Conservation (phyloP, 2,113 vertebrate genomes). For the Hippopotamus amphibius region DNA sequence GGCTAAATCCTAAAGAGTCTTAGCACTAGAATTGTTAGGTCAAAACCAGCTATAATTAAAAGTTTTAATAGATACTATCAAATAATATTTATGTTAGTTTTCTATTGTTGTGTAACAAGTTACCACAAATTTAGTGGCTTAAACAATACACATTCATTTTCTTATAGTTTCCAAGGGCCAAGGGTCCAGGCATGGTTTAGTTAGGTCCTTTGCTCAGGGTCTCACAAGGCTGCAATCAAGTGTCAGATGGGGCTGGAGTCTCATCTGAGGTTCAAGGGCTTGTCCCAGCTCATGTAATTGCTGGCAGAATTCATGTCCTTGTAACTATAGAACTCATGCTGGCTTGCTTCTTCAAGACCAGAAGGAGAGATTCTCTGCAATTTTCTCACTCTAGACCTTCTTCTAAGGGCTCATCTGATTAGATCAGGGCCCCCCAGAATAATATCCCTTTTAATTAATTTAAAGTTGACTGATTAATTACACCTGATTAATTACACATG, state of each 20-base stretch:
- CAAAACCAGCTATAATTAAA: neutral
- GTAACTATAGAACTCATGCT: neutral
- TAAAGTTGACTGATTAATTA: neutral
- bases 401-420: neutral
- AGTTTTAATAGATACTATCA: neutral
- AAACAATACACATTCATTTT: neutral
- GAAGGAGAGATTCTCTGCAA: neutral
- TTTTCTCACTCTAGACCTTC: neutral
- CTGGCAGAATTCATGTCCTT: neutral
- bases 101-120: neutral
- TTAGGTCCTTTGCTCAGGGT: neutral
- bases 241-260: neutral
- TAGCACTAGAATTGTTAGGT: neutral
- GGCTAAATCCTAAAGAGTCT: neutral
- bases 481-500: neutral
- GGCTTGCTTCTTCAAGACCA: neutral
- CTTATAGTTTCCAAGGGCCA: neutral
- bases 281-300: neutral
- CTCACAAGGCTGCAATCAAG: neutral
- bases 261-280: neutral
- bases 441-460: neutral
- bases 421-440: neutral
- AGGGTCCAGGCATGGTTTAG: neutral
- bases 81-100: conserved; percentile 1
- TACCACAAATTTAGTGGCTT: neutral